Conservation (phyloP, 2,113 vertebrate species). For the Arenaria interpres region DNA sequence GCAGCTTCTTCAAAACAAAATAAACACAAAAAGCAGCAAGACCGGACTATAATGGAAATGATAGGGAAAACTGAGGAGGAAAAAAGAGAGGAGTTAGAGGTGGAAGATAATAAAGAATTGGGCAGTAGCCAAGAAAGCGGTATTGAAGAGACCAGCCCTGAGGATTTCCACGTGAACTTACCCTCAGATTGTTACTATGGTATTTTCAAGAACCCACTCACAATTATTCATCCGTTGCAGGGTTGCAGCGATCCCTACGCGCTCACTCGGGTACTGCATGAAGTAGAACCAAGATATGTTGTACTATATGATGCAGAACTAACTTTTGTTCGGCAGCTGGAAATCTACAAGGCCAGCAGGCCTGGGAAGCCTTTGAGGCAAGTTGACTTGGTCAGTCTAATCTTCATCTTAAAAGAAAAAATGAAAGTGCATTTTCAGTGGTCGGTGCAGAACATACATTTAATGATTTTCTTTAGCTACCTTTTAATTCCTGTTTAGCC, state of each 20-base stretch:
- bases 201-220: slow-evolving; percentile 88
- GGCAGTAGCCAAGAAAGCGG: slow-evolving; percentile 50
- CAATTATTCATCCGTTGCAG: slow-evolving; percentile 89
- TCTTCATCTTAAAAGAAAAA: background rate
- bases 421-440: background rate
- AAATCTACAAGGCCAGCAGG: slow-evolving; percentile 89
- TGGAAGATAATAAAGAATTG: slow-evolving; percentile 28
- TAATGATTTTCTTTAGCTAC: background rate
- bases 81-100: slow-evolving; percentile 28
- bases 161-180: slow-evolving; percentile 79
- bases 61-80: slow-evolving; percentile 76
- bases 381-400: background rate
- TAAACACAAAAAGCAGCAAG: slow-evolving; percentile 69
- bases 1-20: slow-evolving; percentile 54
- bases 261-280: slow-evolving; percentile 87
- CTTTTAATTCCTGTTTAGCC: background rate
- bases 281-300: slow-evolving; percentile 90
- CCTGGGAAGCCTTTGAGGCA: slow-evolving; percentile 89
- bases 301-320: slow-evolving; percentile 92
- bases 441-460: background rate
- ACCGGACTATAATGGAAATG: slow-evolving; percentile 87
- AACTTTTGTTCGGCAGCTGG: slow-evolving; percentile 92
- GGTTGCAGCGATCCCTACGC: slow-evolving; percentile 91
- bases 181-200: slow-evolving; percentile 89
- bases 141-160: slow-evolving; percentile 54